Base-by-base conservation (phyloP, 2,888 invertebrate genomes). In the Drosophila paramelanica region DNA sequence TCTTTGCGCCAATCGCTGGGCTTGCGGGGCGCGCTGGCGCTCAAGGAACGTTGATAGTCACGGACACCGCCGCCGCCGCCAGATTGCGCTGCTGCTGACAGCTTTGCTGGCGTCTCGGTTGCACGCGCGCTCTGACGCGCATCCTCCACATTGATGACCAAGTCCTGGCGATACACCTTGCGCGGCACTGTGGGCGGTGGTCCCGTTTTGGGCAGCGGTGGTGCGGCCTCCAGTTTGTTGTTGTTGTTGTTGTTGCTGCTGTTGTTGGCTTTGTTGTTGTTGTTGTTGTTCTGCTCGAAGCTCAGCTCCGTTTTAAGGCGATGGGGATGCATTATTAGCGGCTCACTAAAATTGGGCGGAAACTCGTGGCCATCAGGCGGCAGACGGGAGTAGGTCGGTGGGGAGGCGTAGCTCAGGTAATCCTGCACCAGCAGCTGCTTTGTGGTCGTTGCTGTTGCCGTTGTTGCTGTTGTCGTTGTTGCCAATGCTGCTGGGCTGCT, bases 1-100 rank as follows among this genome's bases (percentile, higher is more conserved):
- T 96, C 96, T 92, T 96, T 95, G 64, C 94, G 93, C 93, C 95
- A 92, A 62, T 92, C 92, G 64, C 91, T 92, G 8, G 91, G 75
- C 25, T 92, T 91, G 6, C 92, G 87, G 5, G 90, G 82, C 36
- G 87, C 84, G 39, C 86, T 89, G 23, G 84, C 86, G 64, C 90
- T 91, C 70, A 91, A 81, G 53, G 91, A 90, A 73, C 91, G 88
- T 74, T 91, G 91, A 45, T 91, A 91, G 39, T 91, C 91, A 17
- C 81, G 73, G 7, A 27, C 38, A 39, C 47, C 10, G 11, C 38
- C 41, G 42, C 47, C 8, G 10, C 33, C 51, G 46, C 50, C 3
- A 68, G 64, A 57, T 74, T 81, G 25, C 57, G 67, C 49, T 43
- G 50, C 45, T 5, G 23, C 13, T 5, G 23, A 11, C 4, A 39